Percentiles rank a stretch among this genome's conserved stretches.
Evolutionary conservation across 2,113 vertebrate species (phyloP).

Genomic region (Pachycephala philippinensis): DNA sequence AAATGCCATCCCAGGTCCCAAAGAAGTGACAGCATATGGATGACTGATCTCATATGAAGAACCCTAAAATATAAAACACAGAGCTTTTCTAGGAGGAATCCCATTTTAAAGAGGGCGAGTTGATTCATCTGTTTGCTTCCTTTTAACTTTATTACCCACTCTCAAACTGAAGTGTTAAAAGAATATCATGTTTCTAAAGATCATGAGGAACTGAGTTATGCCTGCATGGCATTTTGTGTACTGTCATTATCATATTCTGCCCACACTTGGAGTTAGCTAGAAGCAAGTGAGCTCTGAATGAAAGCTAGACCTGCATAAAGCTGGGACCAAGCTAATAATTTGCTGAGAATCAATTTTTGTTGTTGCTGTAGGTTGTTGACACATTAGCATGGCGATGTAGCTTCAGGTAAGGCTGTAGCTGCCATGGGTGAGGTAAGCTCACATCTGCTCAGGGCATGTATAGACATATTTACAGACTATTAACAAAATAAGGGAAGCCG

Average conservation of each 20-base stretch:
- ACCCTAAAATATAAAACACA: neutral
- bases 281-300: neutral
- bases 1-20: neutral
- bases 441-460: rapidly evolving
- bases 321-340: neutral
- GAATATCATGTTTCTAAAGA: neutral
- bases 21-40: neutral
- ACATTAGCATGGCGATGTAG: neutral
- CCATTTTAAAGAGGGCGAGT: neutral
- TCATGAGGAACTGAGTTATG: neutral
- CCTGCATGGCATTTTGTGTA: neutral
- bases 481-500: neutral
- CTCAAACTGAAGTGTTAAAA: constrained; percentile 10
- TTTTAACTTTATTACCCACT: constrained; percentile 35
- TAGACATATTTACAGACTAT: neutral
- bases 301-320: neutral
- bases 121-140: neutral
- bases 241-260: neutral
- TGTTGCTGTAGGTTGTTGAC: neutral
- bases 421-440: neutral
- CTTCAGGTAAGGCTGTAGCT: neutral
- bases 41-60: neutral
- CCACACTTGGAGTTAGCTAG: neutral
- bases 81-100: neutral
- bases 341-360: neutral